Evolutionary conservation across 1,140 invertebrate genomes (phyloP).

Genomic region (Dolichoris vasculosae): DNA sequence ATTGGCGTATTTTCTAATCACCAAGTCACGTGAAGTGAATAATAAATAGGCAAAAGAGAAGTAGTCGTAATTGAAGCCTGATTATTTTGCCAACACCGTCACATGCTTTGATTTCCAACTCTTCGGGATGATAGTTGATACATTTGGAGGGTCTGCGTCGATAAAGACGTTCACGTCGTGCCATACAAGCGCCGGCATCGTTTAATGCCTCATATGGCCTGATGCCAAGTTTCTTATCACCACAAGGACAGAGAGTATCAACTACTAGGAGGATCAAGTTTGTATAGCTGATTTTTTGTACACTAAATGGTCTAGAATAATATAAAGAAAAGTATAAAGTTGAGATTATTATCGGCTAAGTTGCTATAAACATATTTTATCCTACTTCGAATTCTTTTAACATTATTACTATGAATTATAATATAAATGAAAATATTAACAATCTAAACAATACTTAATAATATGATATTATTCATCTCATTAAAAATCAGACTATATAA

Average conservation of each 20-base stretch:
- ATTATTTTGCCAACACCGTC: slow-evolving; percentile 56
- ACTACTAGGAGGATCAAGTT: slow-evolving; percentile 93
- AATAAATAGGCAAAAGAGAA: slow-evolving; percentile 49
- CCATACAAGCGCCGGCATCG: slow-evolving; percentile 72
- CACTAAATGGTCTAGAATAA: slow-evolving; percentile 87
- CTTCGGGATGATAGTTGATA: slow-evolving; percentile 91
- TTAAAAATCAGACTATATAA: no score
- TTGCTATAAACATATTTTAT: no score
- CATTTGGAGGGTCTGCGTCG: slow-evolving; percentile 85
- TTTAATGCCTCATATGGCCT: slow-evolving; percentile 81
- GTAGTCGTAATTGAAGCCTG: slow-evolving; percentile 53
- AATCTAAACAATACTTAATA: no score
- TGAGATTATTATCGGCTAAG: background rate
- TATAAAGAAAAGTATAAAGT: background rate
- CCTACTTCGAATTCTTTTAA: no score
- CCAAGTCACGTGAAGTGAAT: slow-evolving; percentile 62
- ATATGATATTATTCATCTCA: no score
- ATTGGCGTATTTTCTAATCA: background rate
- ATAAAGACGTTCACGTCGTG: slow-evolving; percentile 78
- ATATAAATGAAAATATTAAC: no score
- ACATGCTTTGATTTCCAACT: slow-evolving; percentile 84
- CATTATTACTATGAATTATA: no score
- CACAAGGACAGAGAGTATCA: slow-evolving; percentile 91
- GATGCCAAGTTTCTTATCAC: slow-evolving; percentile 87
- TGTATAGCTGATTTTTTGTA: slow-evolving; percentile 93